A percentile compares a stretch with the other conserved stretches of the same genome.
Evolutionary conservation across 2,888 invertebrate species (phyloP).

Genomic region (Micoletzkya japonica): DNA sequence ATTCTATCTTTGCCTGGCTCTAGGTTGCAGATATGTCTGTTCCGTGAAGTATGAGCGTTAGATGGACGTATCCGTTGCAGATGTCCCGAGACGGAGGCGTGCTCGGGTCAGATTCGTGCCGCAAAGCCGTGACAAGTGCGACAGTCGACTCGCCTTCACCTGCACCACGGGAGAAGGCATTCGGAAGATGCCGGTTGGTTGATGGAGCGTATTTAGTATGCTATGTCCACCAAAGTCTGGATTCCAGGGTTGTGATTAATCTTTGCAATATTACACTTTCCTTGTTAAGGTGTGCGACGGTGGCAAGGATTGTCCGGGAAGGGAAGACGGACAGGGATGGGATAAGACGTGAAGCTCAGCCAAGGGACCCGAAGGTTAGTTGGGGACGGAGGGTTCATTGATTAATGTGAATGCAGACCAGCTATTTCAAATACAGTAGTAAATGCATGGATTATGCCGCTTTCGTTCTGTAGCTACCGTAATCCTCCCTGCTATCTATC

Average conservation of each 20-base stretch:
- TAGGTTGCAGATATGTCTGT: no score
- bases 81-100: conserved; percentile 45
- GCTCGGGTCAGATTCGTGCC: conserved; percentile 37
- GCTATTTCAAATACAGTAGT: background rate
- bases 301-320: conserved; percentile 41
- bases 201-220: background rate
- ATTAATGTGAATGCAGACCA: background rate
- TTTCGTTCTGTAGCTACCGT: background rate
- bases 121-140: conserved; percentile 38
- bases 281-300: conserved; percentile 51
- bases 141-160: conserved; percentile 40
- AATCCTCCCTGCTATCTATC: background rate
- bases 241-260: no score
- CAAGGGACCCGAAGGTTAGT: background rate
- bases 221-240: background rate
- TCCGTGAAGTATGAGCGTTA: no score
- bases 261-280: background rate
- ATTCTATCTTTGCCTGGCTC: no score
- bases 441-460: background rate
- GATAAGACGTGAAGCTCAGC: conserved; percentile 30
- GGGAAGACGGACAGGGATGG: conserved; percentile 50
- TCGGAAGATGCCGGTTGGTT: conserved; percentile 29
- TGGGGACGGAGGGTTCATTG: background rate
- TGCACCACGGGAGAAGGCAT: conserved; percentile 46
- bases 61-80: no score